Base-by-base conservation (phyloP, 2,888 invertebrate genomes). In the Mimachlamys varia region DNA sequence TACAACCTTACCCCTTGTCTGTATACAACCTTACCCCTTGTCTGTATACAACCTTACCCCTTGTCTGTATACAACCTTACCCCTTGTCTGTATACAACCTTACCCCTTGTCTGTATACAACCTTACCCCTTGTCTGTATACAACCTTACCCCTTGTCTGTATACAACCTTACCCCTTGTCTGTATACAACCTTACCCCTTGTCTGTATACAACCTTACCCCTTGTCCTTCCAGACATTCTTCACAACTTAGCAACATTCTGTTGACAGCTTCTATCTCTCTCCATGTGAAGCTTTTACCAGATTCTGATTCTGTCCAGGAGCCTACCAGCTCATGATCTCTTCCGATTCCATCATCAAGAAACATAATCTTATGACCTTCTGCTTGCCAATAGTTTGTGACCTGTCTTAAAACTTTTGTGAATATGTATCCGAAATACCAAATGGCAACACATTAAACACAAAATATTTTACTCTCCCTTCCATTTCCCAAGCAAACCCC, bases 381-480 rank as follows among this genome's bases (percentile, higher is more conserved):
- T 13, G 58, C 17, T 88, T 90, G 89, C 89, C 91, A 50, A 92
- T 90, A 76, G 38, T 88, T 91, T 0, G 92, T 58, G 49, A 90
- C 44, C 22, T 49, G 88, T 87, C 92, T 89, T 53, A 90, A 4
- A 17, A 92, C 55, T 88, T 93, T 93, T 15, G 92, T 90, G 88
- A 92, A 93, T 19, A 93, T 92, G 89, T 58, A 92, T 12, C 91
- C 91, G 90, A 89, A 1, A 93, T 44, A n/a, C 92, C 92, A 88
- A 92, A 93, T 15, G 91, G 87, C 44, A 93, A 49, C 53, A 92
- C 93, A 33, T 91, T 92, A 33, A 91, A 93, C 7, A 91, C 91
- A 88, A 88, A 93, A 89, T 91, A 93, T 37, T 27, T 87, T 2
- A n/a, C n/a, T 19, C 27, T 13, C 37, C n/a, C 50, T n/a, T 37